Percentiles rank a stretch among this genome's conserved stretches.
Evolutionary conservation across 1,140 invertebrate genomes (phyloP).

Genomic region (Trypoxylus dichotomus): DNA sequence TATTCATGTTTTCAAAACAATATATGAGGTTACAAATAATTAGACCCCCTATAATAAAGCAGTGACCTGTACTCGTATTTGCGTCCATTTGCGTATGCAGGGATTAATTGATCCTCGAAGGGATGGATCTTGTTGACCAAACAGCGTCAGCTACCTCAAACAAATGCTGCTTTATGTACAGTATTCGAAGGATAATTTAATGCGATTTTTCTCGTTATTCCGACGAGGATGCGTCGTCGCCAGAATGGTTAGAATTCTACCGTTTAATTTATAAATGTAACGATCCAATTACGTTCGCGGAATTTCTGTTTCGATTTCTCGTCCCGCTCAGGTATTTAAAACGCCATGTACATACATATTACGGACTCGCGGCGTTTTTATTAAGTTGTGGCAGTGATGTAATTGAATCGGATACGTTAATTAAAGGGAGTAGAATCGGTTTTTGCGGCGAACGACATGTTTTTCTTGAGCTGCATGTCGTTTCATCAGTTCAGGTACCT

Average conservation of each 20-base stretch:
- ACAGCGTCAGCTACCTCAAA: neutral
- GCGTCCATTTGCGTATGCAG: too few relatives aligned
- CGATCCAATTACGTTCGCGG: neutral
- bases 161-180: neutral
- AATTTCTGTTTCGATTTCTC: conserved; percentile 3
- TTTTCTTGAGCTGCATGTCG: too few relatives aligned
- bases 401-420: neutral
- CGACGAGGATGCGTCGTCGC: neutral
- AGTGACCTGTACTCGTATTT: too few relatives aligned
- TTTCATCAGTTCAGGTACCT: too few relatives aligned
- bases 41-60: too few relatives aligned
- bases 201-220: neutral
- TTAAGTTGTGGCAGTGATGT: neutral
- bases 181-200: neutral
- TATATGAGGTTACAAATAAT: too few relatives aligned
- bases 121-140: neutral
- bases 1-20: too few relatives aligned
- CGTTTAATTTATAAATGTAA: neutral
- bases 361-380: neutral
- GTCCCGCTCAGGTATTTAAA: neutral
- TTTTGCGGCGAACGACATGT: too few relatives aligned
- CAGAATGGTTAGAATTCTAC: neutral
- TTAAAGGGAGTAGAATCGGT: too few relatives aligned
- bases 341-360: neutral
- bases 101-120: neutral